These are phyloP conservation scores for Pituophis catenifer DNA, from an alignment of 2,113 vertebrate species.

Conservation along the genomic window DNA sequence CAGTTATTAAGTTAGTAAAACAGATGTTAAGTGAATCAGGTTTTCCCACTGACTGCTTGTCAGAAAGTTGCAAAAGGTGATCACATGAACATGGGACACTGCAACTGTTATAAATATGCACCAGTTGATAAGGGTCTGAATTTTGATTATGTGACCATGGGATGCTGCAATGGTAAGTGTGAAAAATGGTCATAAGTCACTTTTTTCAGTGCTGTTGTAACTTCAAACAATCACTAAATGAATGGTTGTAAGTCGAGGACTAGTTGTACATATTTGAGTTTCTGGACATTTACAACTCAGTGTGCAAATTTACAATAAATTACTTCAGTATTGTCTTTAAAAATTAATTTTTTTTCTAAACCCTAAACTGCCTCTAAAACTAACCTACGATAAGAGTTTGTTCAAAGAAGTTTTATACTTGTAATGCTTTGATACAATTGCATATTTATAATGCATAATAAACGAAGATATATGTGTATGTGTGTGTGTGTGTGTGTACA, in stretches of 20 bases:
- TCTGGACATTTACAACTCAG: not conserved
- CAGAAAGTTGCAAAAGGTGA: too few species aligned
- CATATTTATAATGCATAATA: not conserved
- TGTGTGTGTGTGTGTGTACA: slow-evolving; percentile 1
- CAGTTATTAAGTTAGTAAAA: too few species aligned
- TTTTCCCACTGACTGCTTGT: too few species aligned
- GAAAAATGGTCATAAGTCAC: not conserved
- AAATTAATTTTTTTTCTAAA: not conserved
- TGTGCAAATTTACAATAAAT: slow-evolving; percentile 4
- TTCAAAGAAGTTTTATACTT: slow-evolving; percentile 3
- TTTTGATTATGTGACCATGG: not conserved
- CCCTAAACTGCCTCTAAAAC: slow-evolving; percentile 14
- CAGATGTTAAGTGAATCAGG: too few species aligned
- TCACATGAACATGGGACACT: not conserved
- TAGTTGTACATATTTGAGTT: not conserved
- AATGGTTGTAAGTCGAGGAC: not conserved
- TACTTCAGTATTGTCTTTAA: slow-evolving; percentile 28
- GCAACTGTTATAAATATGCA: not conserved
- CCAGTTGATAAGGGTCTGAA: not conserved
- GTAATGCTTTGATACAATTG: slow-evolving; percentile 4
- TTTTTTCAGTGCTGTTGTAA: not conserved
- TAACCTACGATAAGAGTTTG: slow-evolving; percentile 18
- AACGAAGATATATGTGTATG: slow-evolving; percentile 10
- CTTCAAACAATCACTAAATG: not conserved
- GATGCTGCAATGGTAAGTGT: not conserved